A percentile compares a stretch with the other conserved stretches of the same genome.
These are phyloP conservation scores for Blastomussa wellsi DNA, from an alignment of 92 coral and sea anemone genomes.

Conservation along the genomic window DNA sequence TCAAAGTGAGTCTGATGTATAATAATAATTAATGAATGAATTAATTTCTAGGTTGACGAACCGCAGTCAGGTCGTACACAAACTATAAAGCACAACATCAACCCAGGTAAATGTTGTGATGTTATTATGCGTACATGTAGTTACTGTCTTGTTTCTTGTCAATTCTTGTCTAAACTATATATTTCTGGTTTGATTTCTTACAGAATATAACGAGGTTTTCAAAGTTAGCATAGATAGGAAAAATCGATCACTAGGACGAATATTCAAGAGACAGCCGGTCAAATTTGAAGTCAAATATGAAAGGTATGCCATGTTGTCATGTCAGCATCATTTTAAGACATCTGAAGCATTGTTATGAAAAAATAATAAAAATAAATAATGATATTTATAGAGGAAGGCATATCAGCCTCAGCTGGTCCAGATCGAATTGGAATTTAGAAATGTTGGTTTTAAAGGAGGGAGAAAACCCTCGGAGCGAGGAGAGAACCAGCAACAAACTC, in stretches of 20 bases:
- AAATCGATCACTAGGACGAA: slow-evolving; percentile 81
- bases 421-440: too few relatives aligned
- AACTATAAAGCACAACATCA: slow-evolving; percentile 85
- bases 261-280: slow-evolving; percentile 85
- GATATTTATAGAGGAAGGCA: too few relatives aligned
- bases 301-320: slow-evolving; percentile 58
- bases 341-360: too few relatives aligned
- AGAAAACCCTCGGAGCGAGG: too few relatives aligned
- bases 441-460: too few relatives aligned
- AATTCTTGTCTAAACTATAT: neutral
- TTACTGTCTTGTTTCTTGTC: neutral
- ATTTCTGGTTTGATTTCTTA: neutral
- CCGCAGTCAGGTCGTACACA: slow-evolving; percentile 89
- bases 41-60: slow-evolving; percentile 63
- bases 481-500: too few relatives aligned
- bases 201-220: slow-evolving; percentile 90
- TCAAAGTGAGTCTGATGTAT: too few relatives aligned
- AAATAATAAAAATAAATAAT: too few relatives aligned
- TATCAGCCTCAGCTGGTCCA: too few relatives aligned
- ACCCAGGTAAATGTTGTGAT: slow-evolving; percentile 72
- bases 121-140: neutral
- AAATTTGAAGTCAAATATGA: slow-evolving; percentile 90
- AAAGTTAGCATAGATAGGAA: slow-evolving; percentile 94
- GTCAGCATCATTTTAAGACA: too few relatives aligned
- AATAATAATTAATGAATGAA: too few relatives aligned